A percentile compares a stretch with the other conserved stretches of the same genome.
Conservation (phyloP, 2,888 invertebrate genomes). For the Nebria salina region DNA sequence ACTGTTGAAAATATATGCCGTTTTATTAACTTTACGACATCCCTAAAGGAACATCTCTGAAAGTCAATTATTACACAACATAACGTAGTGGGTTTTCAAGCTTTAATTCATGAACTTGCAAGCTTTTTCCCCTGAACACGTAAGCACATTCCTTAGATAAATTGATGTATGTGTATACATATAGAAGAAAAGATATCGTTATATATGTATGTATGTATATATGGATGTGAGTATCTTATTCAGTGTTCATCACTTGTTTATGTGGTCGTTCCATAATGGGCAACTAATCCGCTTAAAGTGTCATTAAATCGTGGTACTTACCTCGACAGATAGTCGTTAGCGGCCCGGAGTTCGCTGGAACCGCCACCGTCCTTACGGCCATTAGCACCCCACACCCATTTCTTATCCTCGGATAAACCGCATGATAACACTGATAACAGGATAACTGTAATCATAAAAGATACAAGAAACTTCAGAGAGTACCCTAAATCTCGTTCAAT, state of each 20-base stretch:
- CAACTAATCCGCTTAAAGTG: conserved; percentile 14
- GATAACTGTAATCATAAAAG: conserved; percentile 7
- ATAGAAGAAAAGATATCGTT: too few relatives aligned
- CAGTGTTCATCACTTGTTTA: conserved; percentile 22
- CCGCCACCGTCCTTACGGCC: background rate
- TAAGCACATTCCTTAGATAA: too few relatives aligned
- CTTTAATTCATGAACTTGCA: too few relatives aligned
- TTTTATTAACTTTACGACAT: background rate
- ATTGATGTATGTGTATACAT: too few relatives aligned
- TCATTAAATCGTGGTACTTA: conserved; percentile 21
- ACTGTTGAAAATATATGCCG: background rate
- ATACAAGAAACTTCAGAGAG: background rate
- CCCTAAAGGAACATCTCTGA: too few relatives aligned
- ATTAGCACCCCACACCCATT: conserved; percentile 11
- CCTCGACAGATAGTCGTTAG: conserved; percentile 18
- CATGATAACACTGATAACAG: conserved; percentile 13
- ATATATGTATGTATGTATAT: too few relatives aligned
- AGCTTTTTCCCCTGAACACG: too few relatives aligned
- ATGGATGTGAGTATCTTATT: background rate
- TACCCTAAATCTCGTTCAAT: background rate
- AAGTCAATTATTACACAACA: too few relatives aligned
- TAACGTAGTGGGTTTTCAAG: too few relatives aligned
- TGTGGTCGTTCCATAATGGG: conserved; percentile 12
- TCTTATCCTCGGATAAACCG: conserved; percentile 17
- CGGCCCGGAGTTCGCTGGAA: background rate